Evolutionary conservation across 2,888 invertebrate genomes (phyloP).

Genomic region (Sminthurinus aureus): DNA sequence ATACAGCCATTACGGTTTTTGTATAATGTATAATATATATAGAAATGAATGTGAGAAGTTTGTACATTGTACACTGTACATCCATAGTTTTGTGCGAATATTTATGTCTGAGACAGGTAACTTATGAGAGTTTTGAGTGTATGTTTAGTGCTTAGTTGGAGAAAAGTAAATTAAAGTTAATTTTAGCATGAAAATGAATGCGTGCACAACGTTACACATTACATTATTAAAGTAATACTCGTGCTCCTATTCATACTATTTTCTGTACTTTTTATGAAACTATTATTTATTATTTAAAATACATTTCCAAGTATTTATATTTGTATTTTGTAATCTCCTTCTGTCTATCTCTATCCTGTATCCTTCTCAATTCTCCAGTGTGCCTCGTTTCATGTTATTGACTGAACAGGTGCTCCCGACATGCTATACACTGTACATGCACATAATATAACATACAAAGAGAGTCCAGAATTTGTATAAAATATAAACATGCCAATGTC

Average conservation of each 20-base stretch:
- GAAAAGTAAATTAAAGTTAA: background rate
- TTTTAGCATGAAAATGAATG: background rate
- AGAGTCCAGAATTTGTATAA: too few relatives aligned
- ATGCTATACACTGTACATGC: constrained; percentile 38
- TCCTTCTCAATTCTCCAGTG: background rate
- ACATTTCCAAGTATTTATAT: too few relatives aligned
- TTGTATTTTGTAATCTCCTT: background rate
- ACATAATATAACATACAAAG: too few relatives aligned
- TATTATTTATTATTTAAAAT: background rate
- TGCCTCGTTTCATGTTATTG: background rate
- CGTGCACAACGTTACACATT: background rate
- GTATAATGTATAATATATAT: too few relatives aligned
- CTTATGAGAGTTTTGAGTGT: background rate
- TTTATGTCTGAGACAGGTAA: background rate
- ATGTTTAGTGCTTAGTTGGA: background rate
- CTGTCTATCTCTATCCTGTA: background rate
- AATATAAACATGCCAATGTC: too few relatives aligned
- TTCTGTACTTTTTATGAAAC: background rate
- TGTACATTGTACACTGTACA: background rate
- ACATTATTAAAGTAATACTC: too few relatives aligned
- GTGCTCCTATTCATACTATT: too few relatives aligned
- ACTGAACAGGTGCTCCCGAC: constrained; percentile 33
- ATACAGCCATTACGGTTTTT: too few relatives aligned
- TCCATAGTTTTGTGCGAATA: background rate
- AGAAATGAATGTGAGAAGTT: background rate